Evolutionary conservation across 2,888 invertebrate species (phyloP), one percentile per base, ranked within the genome.

Genomic region (Acleris cristana): DNA sequence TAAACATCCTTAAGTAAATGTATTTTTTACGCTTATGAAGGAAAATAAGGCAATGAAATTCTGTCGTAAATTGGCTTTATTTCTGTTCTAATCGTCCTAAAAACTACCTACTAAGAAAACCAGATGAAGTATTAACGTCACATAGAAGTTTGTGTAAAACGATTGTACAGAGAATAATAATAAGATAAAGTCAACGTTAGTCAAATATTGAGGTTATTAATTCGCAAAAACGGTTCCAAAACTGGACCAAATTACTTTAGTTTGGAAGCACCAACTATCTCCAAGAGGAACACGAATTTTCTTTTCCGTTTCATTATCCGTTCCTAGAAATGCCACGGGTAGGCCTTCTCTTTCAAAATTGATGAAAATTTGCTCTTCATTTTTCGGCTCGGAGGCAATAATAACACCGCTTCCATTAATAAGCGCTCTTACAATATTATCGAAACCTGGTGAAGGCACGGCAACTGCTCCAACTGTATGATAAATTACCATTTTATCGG

Each of bases 161-260:
- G n/a, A 7, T 6, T 45, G 7, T 7, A 45, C 18, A 16, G 5
- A 6, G 2, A 48, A 48, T 48, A 48, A 12, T 6, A 10, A 7
- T 45, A n/a, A 45, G 14, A 45, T 45, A 1, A 18, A 48, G 16
- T 48, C 14, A 40, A 14, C 40, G 14, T 14, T 40, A 14, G 40
- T 14, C 12, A 40, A 40, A 6, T 21, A 51, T n/a, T 14, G 16
- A 40, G 14, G 40, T 52, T 3, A 16, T 69, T 69, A 77, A 65
- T 85, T 84, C 0, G 85, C 81, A 70, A 84, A 83, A 44, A 79
- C 77, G 2, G 86, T 83, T 18, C 83, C 85, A 0, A 74, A 78
- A 67, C 74, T 81, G 2, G 76, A 76, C 73, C 78, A 79, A 51
- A 83, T 71, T 0, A 77, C 72, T 72, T 75, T 81, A 1, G 69